These are phyloP conservation scores for Venustoraphidia nigricollis DNA, from an alignment of 2,888 invertebrate species.

Conservation along the genomic window DNA sequence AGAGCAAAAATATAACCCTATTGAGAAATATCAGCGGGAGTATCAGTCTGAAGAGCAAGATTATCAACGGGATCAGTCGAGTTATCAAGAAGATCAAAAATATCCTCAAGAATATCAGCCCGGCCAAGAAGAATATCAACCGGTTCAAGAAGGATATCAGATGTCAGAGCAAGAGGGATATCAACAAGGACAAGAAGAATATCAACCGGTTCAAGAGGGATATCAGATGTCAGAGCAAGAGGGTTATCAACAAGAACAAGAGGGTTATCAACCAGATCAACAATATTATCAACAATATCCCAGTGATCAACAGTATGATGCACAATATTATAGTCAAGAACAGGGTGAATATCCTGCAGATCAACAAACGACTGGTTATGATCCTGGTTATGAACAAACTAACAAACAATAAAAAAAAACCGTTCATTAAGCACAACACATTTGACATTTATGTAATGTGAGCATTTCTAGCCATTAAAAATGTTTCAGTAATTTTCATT, in stretches of 20 bases:
- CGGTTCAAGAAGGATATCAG: slow-evolving; percentile 3
- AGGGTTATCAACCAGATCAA: slow-evolving; percentile 11
- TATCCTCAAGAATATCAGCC: background rate
- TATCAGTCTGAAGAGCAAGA: background rate
- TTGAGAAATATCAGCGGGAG: slow-evolving; percentile 3
- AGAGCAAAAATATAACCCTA: slow-evolving; percentile 5
- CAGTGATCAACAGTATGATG: slow-evolving; percentile 14
- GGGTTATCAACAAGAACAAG: background rate
- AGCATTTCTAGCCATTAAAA: no score
- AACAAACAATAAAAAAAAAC: no score
- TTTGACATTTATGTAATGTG: no score
- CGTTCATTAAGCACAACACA: no score
- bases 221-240: background rate
- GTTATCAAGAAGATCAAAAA: slow-evolving; percentile 15
- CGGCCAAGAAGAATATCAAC: background rate
- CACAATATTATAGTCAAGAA: slow-evolving; percentile 1
- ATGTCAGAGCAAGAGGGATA: slow-evolving; percentile 11
- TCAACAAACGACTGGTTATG: background rate
- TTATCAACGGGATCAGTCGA: background rate
- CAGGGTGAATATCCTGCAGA: slow-evolving; percentile 5
- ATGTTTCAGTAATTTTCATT: no score
- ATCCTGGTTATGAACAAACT: no score
- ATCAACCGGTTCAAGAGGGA: slow-evolving; percentile 17
- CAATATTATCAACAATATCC: slow-evolving; percentile 22
- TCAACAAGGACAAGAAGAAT: slow-evolving; percentile 11